Percentiles rank a stretch among this genome's conserved stretches.
These are phyloP conservation scores for Lampris megalopsis DNA, from an alignment of 2,113 vertebrate genomes.

Conservation along the genomic window DNA sequence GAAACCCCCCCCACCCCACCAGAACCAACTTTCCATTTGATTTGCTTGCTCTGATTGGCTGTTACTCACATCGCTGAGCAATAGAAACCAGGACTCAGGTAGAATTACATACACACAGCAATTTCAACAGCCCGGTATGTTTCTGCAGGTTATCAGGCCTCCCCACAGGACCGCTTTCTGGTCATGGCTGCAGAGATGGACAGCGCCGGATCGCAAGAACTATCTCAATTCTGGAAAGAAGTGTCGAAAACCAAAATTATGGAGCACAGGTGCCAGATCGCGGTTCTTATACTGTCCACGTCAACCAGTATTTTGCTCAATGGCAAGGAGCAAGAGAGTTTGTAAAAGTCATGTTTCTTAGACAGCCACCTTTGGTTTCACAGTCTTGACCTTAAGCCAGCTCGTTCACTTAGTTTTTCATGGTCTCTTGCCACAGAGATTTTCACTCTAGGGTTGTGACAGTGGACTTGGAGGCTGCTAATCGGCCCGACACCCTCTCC, in stretches of 20 bases:
- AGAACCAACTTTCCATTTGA: neutral
- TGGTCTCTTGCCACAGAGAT: neutral
- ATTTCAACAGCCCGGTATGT: neutral
- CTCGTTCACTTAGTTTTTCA: neutral
- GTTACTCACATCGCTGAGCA: no score
- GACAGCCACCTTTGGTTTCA: neutral
- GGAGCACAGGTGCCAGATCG: constrained; percentile 89
- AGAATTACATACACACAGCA: no score
- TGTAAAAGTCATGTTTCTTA: neutral
- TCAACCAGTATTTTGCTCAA: neutral
- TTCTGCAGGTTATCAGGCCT: constrained; percentile 87
- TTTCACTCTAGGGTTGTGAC: neutral
- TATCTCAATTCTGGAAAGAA: constrained; percentile 96
- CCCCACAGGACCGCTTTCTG: constrained; percentile 94
- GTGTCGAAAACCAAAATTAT: constrained; percentile 90
- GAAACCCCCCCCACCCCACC: no score
- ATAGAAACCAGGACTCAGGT: no score
- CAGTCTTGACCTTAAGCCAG: neutral
- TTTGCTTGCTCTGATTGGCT: neutral
- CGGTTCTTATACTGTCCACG: neutral
- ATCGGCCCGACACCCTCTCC: neutral
- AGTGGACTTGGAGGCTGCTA: constrained; percentile 1
- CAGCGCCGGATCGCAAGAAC: constrained; percentile 83
- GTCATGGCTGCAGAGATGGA: constrained; percentile 99
- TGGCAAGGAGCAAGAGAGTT: neutral